Percentiles rank a stretch among this genome's conserved stretches.
phyloP scores from a whole-genome alignment of 2,797 vertebrate genomes.

The Vireo griseus region DNA sequence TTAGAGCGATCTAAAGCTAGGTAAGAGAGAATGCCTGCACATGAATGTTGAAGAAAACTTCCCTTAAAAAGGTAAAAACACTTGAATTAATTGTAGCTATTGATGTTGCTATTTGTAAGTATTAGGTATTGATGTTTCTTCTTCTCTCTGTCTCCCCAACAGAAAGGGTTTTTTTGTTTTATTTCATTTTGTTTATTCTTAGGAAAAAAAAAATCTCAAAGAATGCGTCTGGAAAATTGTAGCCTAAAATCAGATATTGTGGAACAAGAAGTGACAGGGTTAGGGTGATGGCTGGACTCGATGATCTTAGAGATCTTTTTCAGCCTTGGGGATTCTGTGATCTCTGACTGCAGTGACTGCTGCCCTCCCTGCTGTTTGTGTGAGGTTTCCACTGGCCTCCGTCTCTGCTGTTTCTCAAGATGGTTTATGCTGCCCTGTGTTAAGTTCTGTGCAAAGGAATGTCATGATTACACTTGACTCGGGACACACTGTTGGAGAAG shows the following conservation, averaged over 20 bases:
- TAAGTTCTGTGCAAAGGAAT: neutral
- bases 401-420: neutral
- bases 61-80: neutral
- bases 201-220: neutral
- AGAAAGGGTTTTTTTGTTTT: rapidly evolving
- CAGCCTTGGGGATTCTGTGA: neutral
- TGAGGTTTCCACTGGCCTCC: neutral
- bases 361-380: neutral
- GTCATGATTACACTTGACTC: neutral
- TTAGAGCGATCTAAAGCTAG: neutral
- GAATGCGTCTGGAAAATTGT: neutral
- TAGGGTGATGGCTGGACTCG: neutral
- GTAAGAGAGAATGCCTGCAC: neutral
- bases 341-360: neutral
- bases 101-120: neutral
- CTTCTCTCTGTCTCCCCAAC: neutral
- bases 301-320: neutral
- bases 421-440: neutral
- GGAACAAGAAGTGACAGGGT: neutral
- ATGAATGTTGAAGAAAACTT: neutral
- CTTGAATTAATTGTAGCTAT: neutral
- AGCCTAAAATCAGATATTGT: neutral
- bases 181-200: neutral
- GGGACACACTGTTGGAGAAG: neutral
- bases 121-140: neutral